A percentile compares a stretch with the other conserved stretches of the same genome.
Conservation (phyloP, 35 echinoderm and acorn worm genomes). For the Heliocidaris erythrogramma region DNA sequence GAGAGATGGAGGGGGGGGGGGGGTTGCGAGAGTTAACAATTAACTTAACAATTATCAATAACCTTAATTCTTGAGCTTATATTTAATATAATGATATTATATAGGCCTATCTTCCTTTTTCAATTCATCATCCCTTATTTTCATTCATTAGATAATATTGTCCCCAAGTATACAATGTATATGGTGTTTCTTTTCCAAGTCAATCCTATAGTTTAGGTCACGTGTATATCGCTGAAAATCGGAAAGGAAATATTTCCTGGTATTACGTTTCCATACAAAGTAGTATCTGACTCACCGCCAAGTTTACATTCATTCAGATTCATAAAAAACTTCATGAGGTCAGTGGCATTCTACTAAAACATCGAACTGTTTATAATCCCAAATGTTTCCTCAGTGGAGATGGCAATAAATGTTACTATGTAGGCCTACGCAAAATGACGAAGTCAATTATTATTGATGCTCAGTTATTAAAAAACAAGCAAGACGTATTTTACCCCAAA, state of each 20-base stretch:
- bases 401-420: no score
- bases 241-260: background rate
- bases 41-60: no score
- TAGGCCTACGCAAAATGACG: no score
- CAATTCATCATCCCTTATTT: background rate
- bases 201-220: background rate
- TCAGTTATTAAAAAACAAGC: no score
- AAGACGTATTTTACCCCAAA: no score
- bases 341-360: background rate
- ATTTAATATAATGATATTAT: no score
- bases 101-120: no score
- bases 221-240: background rate
- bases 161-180: background rate
- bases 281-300: background rate
- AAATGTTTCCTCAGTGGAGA: no score
- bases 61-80: no score
- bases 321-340: background rate
- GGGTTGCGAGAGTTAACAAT: no score
- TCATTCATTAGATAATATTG: background rate
- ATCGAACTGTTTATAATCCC: background rate
- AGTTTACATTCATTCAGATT: slow-evolving; percentile 4
- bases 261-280: background rate
- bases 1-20: background rate
- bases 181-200: background rate
- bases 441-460: no score